Conservation (phyloP, 2,113 vertebrate genomes). For the Malaclemys terrapin region DNA sequence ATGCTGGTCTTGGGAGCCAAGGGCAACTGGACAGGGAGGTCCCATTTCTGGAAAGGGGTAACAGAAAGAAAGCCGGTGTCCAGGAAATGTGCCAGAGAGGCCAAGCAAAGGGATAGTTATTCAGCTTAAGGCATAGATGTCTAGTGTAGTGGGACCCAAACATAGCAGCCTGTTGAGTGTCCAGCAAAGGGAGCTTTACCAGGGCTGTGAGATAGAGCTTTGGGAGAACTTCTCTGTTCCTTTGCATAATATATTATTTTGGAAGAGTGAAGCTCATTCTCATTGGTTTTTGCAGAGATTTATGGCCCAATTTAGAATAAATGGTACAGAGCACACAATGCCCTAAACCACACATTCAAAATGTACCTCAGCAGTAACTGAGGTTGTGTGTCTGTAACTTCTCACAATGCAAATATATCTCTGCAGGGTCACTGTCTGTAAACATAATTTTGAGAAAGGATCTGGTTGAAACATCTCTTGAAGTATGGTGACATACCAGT, state of each 20-base stretch:
- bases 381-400: not conserved
- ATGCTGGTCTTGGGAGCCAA: not conserved
- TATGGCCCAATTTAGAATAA: not conserved
- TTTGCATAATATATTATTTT: no score
- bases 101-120: not conserved
- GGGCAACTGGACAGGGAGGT: not conserved
- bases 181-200: not conserved
- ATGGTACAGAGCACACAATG: not conserved
- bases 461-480: not conserved
- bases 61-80: not conserved
- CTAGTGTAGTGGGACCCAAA: not conserved
- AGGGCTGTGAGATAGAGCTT: not conserved
- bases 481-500: not conserved
- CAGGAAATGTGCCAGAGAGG: not conserved
- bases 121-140: not conserved
- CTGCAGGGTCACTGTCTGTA: not conserved
- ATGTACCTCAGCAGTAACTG: not conserved
- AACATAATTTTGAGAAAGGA: not conserved
- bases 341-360: not conserved
- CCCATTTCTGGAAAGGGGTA: no score
- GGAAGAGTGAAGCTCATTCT: not conserved
- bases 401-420: not conserved
- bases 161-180: not conserved
- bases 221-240: not conserved
- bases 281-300: rapidly evolving